A percentile compares a stretch with the other conserved stretches of the same genome.
phyloP scores from a whole-genome alignment of 2,113 vertebrate genomes.

The sheep (Ovis aries) region DNA sequence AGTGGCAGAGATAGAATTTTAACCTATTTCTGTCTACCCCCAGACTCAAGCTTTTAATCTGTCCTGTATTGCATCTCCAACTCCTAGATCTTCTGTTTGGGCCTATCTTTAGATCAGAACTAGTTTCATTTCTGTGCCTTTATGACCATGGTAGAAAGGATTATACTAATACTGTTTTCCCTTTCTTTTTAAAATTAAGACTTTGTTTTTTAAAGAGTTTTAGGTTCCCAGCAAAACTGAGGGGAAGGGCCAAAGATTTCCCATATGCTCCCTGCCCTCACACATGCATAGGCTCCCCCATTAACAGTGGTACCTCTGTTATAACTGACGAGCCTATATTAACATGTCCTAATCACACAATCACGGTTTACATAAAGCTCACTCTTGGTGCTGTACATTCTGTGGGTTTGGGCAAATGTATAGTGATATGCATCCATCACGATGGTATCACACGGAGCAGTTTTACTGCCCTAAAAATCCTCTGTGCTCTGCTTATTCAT shows the following conservation, averaged over 20 bases:
- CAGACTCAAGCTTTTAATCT: neutral
- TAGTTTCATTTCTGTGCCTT: neutral
- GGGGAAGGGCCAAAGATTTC: neutral
- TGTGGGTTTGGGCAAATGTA: neutral
- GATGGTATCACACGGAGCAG: neutral
- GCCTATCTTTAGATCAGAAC: neutral
- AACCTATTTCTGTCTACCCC: neutral
- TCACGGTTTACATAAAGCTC: neutral
- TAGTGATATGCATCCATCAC: neutral
- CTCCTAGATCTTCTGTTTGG: neutral
- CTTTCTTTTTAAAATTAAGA: neutral
- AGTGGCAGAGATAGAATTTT: neutral
- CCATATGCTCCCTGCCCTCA: neutral
- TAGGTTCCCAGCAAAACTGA: neutral
- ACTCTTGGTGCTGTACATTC: neutral
- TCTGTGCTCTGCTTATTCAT: neutral
- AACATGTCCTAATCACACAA: neutral
- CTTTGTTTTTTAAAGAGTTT: neutral
- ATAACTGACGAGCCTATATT: neutral
- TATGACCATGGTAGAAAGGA: neutral
- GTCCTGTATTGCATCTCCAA: neutral
- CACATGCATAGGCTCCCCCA: neutral
- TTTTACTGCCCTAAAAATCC: neutral
- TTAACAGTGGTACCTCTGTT: neutral
- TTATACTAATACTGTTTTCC: neutral